Conservation (phyloP, 2,113 vertebrate species). For the Cryptomyrus ogoouensis region DNA sequence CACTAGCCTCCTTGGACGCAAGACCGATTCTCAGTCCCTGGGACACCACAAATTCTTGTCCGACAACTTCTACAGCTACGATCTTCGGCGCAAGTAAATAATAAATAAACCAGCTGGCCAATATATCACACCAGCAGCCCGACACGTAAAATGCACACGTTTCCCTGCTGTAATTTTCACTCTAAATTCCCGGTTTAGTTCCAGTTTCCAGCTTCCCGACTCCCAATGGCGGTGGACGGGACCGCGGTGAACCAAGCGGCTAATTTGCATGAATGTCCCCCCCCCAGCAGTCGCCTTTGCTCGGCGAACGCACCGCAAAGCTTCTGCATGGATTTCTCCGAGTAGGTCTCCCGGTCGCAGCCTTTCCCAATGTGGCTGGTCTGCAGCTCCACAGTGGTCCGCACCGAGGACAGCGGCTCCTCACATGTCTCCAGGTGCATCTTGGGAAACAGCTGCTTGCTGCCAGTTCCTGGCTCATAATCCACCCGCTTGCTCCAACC, state of each 20-base stretch:
- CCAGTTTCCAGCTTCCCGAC: neutral
- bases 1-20: neutral
- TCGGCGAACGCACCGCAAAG: constrained; percentile 74
- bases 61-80: too few species aligned
- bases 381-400: constrained; percentile 79
- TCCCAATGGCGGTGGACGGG: neutral
- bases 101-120: neutral
- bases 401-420: constrained; percentile 79
- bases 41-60: neutral
- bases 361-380: constrained; percentile 86
- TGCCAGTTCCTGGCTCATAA: constrained; percentile 84
- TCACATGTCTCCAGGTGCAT: constrained; percentile 89
- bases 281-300: neutral
- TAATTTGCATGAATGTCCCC: neutral
- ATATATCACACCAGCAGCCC: neutral
- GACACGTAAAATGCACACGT: neutral
- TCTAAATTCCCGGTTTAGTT: constrained; percentile 7
- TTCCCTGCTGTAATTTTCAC: neutral
- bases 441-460: constrained; percentile 80
- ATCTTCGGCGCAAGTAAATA: neutral
- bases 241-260: neutral
- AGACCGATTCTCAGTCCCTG: neutral
- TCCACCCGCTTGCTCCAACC: constrained; percentile 86
- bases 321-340: constrained; percentile 87
- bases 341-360: constrained; percentile 89